Conservation (phyloP, 2,797 vertebrate species). For the Capromys pilorides region DNA sequence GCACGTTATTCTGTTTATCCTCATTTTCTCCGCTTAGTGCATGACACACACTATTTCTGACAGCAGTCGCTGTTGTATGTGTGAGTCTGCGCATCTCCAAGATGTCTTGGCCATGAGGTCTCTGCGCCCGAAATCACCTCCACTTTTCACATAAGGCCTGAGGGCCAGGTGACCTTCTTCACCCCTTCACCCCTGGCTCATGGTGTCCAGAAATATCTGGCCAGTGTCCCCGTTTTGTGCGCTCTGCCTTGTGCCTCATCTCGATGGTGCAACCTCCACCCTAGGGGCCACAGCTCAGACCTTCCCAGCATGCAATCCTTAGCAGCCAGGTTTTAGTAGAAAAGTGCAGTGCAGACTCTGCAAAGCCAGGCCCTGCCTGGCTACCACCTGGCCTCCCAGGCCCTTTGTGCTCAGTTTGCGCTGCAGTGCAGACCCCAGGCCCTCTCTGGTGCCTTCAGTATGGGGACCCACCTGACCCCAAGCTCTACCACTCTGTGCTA, state of each 20-base stretch:
- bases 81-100: not conserved
- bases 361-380: not conserved
- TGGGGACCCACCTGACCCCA: not conserved
- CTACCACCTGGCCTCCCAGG: not conserved
- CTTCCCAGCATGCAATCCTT: not conserved
- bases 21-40: slow-evolving; percentile 35
- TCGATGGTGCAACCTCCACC: not conserved
- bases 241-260: not conserved
- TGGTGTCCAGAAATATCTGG: slow-evolving; percentile 55
- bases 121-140: not conserved
- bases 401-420: not conserved
- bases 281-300: not conserved
- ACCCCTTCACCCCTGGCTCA: not conserved
- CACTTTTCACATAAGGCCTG: not conserved
- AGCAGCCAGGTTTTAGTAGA: not conserved
- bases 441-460: not conserved
- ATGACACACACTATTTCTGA: not conserved
- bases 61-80: not conserved
- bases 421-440: too few species aligned
- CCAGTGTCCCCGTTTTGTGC: not conserved
- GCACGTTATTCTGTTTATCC: not conserved
- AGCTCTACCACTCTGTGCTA: not conserved
- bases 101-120: slow-evolving; percentile 1
- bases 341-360: not conserved
- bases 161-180: not conserved